These are phyloP conservation scores for Penelope pileata DNA, from an alignment of 2,113 vertebrate genomes.

Conservation along the genomic window DNA sequence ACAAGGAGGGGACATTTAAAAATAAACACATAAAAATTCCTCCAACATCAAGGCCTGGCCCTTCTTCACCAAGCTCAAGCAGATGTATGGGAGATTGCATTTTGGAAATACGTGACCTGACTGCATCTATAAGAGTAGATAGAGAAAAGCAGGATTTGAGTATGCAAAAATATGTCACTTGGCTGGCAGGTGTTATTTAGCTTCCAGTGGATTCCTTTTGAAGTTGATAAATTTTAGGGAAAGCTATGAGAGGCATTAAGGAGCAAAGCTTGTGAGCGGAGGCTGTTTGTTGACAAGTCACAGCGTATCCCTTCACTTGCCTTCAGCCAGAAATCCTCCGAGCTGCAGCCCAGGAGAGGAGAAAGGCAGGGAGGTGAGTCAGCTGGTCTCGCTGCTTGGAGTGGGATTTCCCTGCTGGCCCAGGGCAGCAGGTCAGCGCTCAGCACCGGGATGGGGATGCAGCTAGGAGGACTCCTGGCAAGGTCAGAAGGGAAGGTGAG, in stretches of 20 bases:
- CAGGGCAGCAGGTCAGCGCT: background rate
- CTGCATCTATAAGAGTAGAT: background rate
- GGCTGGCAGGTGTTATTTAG: background rate
- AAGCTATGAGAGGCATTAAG: background rate
- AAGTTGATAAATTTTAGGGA: background rate
- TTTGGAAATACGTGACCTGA: background rate
- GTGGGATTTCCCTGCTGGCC: constrained; percentile 8
- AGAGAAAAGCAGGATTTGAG: background rate
- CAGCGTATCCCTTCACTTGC: background rate
- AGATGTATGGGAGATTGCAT: background rate
- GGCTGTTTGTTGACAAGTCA: constrained; percentile 32
- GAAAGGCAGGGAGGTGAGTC: background rate
- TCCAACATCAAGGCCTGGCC: background rate
- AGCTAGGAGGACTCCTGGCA: background rate
- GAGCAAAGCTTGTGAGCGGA: background rate
- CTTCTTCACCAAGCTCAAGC: background rate
- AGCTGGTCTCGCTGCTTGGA: background rate
- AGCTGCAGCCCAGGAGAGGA: background rate
- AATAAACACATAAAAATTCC: background rate
- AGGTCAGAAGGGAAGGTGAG: background rate
- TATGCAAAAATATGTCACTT: background rate
- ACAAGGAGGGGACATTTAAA: background rate
- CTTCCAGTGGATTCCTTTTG: background rate
- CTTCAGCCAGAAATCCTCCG: constrained; percentile 17
- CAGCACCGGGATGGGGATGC: background rate